Evolutionary conservation across 2,113 vertebrate genomes (phyloP), one percentile per base, ranked within the genome.

Genomic region (Asarcornis scutulata): DNA sequence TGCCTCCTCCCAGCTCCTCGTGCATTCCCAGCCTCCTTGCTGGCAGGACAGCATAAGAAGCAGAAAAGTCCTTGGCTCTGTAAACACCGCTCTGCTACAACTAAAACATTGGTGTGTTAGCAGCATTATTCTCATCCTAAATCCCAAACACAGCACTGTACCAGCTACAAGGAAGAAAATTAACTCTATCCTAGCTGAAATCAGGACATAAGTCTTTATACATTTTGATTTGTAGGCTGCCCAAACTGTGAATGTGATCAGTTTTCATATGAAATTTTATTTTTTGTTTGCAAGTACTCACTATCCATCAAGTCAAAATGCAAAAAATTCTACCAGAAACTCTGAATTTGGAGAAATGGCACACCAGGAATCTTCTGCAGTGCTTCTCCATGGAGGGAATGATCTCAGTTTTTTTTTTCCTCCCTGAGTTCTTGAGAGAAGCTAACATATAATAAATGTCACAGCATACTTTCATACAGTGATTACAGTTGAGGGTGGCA

Each of bases 271-370:
- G 2, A 66, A 81, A 21, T 74, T 60, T 26, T 48, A 50, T 21
- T 58, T 62, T 62, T 83, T 67, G 31, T 32, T 42, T 72, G 85
- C 71, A 67, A 69, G 32, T 26, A 52, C 9, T 11, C 26, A 44
- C 44, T 66, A 38, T 22, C 68, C 3, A 32, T 20, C 25, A 63
- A 88, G 78, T 7, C 17, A 78, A 88, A 92, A 78, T 6, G 15
- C 6, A 78, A 44, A 0, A 21, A 44, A 50, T 71, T 66, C 60
- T 58, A 91, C 18, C 68, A 94, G 64, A 60, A 95, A 71, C 31
- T 88, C 44, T 95, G 44, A 85, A 86, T 83, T 89, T 95, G 53
- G 73, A 95, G 53, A 55, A 91, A 83, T 40, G 42, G 34, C 64
- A 91, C 5, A 7, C 16, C 52, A 95, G 80, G 21, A 89, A 81